These are phyloP conservation scores for Thalassoma bifasciatum DNA, from an alignment of 2,113 vertebrate genomes.

Conservation along the genomic window DNA sequence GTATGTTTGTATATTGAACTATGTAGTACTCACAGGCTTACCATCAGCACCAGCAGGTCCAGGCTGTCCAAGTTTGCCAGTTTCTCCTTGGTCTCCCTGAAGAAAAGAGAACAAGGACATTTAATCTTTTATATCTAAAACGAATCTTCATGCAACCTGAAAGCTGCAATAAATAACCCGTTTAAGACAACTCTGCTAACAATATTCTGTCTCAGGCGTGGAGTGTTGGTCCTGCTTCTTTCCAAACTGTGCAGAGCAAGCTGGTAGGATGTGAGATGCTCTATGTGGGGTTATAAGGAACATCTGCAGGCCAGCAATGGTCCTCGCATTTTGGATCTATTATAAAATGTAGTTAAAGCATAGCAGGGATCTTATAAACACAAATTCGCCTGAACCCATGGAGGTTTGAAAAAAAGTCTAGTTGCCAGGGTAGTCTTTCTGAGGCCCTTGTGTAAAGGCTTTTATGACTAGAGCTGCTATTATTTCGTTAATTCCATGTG, in stretches of 20 bases:
- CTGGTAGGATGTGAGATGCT: slow-evolving; percentile 33
- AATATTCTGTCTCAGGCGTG: slow-evolving; percentile 3
- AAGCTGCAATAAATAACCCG: slow-evolving; percentile 11
- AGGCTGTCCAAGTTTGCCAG: slow-evolving; percentile 87
- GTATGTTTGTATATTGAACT: slow-evolving; percentile 86
- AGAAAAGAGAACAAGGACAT: slow-evolving; percentile 17
- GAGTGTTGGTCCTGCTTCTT: slow-evolving; percentile 36
- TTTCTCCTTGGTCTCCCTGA: slow-evolving; percentile 89
- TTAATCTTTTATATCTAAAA: slow-evolving; percentile 1
- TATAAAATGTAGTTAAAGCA: slow-evolving; percentile 64
- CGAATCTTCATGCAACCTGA: neutral
- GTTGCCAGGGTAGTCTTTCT: slow-evolving; percentile 26
- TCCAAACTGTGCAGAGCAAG: slow-evolving; percentile 28
- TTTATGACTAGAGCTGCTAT: slow-evolving; percentile 31
- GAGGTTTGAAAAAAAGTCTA: slow-evolving; percentile 36
- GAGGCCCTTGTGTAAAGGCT: slow-evolving; percentile 31
- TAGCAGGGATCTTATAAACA: slow-evolving; percentile 74
- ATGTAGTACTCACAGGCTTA: slow-evolving; percentile 99
- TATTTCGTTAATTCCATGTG: slow-evolving; percentile 27
- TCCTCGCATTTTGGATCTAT: slow-evolving; percentile 54
- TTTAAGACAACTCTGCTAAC: slow-evolving; percentile 25
- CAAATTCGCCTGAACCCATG: slow-evolving; percentile 51
- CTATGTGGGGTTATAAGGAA: slow-evolving; percentile 41
- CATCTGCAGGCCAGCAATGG: slow-evolving; percentile 62
- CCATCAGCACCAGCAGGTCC: slow-evolving; percentile 97